phyloP scores from a whole-genome alignment of 2,113 vertebrate species.

The Vulpes ferrilata region DNA sequence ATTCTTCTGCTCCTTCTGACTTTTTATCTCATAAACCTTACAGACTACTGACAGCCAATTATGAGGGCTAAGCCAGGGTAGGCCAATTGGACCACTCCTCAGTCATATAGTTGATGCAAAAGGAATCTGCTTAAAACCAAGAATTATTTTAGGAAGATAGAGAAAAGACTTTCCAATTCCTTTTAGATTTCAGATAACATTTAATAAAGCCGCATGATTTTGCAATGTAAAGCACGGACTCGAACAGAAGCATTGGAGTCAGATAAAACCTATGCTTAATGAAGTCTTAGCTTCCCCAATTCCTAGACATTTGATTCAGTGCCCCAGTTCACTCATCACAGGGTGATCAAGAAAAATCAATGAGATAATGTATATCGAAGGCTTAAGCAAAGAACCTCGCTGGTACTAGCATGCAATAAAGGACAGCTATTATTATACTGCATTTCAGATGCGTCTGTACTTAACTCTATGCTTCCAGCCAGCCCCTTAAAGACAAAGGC shows the following conservation, averaged over 20 bases:
- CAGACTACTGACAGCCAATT: neutral
- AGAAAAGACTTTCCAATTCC: neutral
- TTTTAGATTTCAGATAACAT: neutral
- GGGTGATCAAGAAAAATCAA: neutral
- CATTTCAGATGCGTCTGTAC: neutral
- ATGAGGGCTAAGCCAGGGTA: neutral
- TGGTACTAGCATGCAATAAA: neutral
- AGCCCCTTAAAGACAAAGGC: neutral
- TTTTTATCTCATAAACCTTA: neutral
- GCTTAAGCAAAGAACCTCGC: neutral
- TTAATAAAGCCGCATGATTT: neutral
- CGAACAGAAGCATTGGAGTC: neutral
- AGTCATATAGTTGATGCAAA: neutral
- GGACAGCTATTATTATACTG: neutral
- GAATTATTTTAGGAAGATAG: neutral
- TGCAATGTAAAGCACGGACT: neutral
- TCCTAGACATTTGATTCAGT: neutral
- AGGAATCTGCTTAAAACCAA: neutral
- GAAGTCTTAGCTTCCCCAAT: neutral
- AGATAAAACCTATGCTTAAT: neutral
- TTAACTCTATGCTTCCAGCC: neutral
- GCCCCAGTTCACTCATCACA: neutral
- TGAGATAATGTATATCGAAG: neutral
- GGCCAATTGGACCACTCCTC: neutral
- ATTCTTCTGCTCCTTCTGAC: neutral